Base-by-base conservation (phyloP, 1,140 invertebrate species). In the Aphidius gifuensis region DNA sequence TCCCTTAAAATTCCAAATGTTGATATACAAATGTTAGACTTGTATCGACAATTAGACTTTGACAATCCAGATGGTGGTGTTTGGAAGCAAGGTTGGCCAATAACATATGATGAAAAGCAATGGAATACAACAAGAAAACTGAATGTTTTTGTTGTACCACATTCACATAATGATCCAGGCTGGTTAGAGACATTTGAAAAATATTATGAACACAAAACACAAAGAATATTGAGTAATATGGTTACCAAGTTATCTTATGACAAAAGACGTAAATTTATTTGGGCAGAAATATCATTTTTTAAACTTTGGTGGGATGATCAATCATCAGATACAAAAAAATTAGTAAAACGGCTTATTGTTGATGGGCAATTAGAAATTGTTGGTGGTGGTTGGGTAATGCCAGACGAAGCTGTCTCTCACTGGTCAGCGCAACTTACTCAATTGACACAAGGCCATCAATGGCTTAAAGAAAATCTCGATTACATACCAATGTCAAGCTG, bases 341-440 rank as follows among this genome's bases (percentile, higher is more conserved):
- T 83, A 68, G 90, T 97, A 9, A 90, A 88, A 82, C 87, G 85
- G 66, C 77, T 89, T 21, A 71, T 90, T 1, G 77, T 84, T 38
- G 85, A 84, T 63, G 83, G 86, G 11, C 88, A 93, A 72, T 76
- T 92, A 42, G 91, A 93, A 80, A 88, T 89, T 64, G 92, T 96
- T 0, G 94, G 94, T 0, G 94, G 94, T 16, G 96, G 96, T n/a
- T 99, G 96, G 95, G 96, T 98, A 0, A 98, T 98, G 96, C 91
- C 92, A n/a, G 97, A 99, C 75, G 97, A 99, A 82, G 93, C 96
- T 1, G 94, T 91, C 64, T 88, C 94, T 1, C 94, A 98, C 77
- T 95, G 96, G 86, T 87, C 91, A 43, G 89, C 93, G 4, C 92
- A 97, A 65, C 77, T 97, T 0, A 88, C 95, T 78, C 95, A 99